Evolutionary conservation across 2,888 invertebrate species (phyloP).

Genomic region (Dryocosmus kuriphilus): DNA sequence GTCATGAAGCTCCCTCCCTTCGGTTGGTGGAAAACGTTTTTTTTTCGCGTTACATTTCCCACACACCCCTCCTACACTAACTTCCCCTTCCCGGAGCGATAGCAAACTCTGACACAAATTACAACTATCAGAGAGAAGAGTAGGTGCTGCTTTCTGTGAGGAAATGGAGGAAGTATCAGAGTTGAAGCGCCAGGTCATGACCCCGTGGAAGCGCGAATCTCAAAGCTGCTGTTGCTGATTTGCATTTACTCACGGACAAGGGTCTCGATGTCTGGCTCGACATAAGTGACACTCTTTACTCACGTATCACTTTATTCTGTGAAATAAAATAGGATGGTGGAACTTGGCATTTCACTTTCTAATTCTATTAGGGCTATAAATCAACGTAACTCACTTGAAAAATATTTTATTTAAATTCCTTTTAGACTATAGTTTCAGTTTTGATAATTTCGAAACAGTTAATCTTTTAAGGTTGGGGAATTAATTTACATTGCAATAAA

Average conservation of each 20-base stretch:
- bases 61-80: background rate
- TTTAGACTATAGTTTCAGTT: too few relatives aligned
- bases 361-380: too few relatives aligned
- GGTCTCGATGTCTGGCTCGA: background rate
- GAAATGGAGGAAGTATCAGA: background rate
- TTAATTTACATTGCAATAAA: too few relatives aligned
- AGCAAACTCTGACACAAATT: conserved; percentile 18
- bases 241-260: background rate
- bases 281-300: background rate
- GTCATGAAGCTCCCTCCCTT: background rate
- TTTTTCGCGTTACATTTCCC: conserved; percentile 28
- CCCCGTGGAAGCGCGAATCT: background rate
- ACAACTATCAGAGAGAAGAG: conserved; percentile 21
- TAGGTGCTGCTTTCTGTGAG: conserved; percentile 45
- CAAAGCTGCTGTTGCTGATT: background rate
- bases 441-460: too few relatives aligned
- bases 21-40: conserved; percentile 19
- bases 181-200: conserved; percentile 1
- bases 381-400: too few relatives aligned
- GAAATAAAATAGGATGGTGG: too few relatives aligned
- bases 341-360: too few relatives aligned
- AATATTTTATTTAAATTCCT: too few relatives aligned
- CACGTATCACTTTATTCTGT: background rate
- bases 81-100: background rate
- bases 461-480: too few relatives aligned